Base-by-base conservation (phyloP, 2,888 invertebrate genomes). In the Eurytoma adleriae region DNA sequence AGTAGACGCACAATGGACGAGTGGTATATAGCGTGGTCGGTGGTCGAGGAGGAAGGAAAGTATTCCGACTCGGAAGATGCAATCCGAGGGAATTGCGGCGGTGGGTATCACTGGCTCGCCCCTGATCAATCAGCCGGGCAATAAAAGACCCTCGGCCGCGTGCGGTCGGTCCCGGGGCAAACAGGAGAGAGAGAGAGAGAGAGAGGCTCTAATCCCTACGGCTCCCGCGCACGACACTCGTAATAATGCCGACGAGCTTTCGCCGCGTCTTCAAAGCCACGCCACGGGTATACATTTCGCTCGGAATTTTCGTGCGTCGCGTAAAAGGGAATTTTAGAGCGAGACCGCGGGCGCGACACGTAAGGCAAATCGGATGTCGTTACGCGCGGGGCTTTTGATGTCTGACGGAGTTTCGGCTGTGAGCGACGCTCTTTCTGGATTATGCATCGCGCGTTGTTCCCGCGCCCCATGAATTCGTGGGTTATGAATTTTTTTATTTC, bases 61-160 rank as follows among this genome's bases (percentile, higher is more conserved):
- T 62, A 40, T 56, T 48, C n/a, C 56, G 20, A 18, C 68, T 27
- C 67, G 67, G 64, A 64, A 73, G 64, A 75, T 75, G 75, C 75
- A 68, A 75, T 75, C 77, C 52, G 69, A 70, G 64, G 48, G 57
- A 74, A 74, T 74, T 74, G 74, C 74, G 74, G 40, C 40, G 40
- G 40, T 40, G 40, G 40, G 40, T 40, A 40, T 40, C 40, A 40
- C 40, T 40, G 40, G 69, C 62, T n/a, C 14, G 54, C 54, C 40
- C 27, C 13, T 56, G 69, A 72, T 67, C 66, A 69, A 66, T 71
- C 66, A 66, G 71, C 27, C 12, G 52, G 5, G 61, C 78, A 70
- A 64, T 71, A 64, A 70, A 64, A 57, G 62, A 66, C 56, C 64
- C 74, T 50, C 40, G 27, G 13, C 56, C 30, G 57, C 40, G 40